Conservation (phyloP, 23 tunicate genomes). For the Ciona savignyi region DNA sequence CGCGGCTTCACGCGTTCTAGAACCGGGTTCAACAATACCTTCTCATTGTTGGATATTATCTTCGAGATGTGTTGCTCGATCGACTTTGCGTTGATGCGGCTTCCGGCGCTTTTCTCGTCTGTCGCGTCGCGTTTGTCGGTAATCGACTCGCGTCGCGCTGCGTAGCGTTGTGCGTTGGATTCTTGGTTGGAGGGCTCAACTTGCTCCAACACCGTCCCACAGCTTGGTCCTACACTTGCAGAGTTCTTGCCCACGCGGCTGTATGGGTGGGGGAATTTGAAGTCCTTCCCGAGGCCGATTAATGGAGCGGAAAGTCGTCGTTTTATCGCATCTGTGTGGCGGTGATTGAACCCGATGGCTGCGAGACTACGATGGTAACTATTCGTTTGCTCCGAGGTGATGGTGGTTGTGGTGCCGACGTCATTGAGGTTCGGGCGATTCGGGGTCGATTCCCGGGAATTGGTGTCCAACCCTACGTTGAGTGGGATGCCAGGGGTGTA, state of each 20-base stretch:
- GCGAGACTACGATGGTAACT: not conserved
- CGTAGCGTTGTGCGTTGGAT: not conserved
- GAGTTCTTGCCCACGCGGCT: slow-evolving; percentile 6
- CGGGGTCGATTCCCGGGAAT: not conserved
- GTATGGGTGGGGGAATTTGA: slow-evolving; percentile 26
- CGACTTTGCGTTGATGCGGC: slow-evolving; percentile 41
- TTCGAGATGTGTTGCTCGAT: slow-evolving; percentile 68
- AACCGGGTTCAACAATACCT: slow-evolving; percentile 51
- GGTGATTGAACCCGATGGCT: not conserved
- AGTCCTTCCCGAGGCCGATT: slow-evolving; percentile 16
- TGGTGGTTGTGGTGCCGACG: too few relatives aligned
- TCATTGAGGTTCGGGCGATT: not conserved
- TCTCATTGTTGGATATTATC: slow-evolving; percentile 80
- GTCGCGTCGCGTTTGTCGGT: slow-evolving; percentile 5
- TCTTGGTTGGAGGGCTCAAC: not conserved
- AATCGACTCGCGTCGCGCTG: not conserved
- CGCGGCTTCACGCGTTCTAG: slow-evolving; percentile 84
- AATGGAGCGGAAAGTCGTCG: slow-evolving; percentile 36
- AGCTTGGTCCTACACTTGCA: not conserved
- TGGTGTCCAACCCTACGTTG: not conserved
- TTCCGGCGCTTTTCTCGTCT: not conserved
- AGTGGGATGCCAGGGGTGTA: not conserved
- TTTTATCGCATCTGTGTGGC: slow-evolving; percentile 12
- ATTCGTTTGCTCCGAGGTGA: not conserved
- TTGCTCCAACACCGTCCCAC: not conserved